Conservation (phyloP, 2,113 vertebrate species). For the Sebastes schlegelii region DNA sequence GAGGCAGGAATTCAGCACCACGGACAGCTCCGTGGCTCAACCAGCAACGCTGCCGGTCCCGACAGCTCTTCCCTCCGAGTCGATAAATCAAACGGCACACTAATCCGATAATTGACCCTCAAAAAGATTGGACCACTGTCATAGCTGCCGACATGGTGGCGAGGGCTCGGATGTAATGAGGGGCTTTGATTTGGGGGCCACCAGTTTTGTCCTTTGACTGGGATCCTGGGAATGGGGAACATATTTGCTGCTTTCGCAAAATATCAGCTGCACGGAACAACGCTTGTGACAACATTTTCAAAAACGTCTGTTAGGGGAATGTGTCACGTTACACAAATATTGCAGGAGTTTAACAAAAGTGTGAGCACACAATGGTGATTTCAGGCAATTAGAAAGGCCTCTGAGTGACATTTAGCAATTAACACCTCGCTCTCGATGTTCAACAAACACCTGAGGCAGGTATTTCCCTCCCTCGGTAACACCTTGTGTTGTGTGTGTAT, state of each 20-base stretch:
- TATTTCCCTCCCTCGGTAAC: slow-evolving; percentile 33
- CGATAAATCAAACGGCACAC: slow-evolving; percentile 63
- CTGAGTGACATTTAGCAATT: slow-evolving; percentile 76
- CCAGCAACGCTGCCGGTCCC: slow-evolving; percentile 37
- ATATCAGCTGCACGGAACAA: not conserved
- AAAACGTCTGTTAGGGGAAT: not conserved
- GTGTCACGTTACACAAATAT: not conserved
- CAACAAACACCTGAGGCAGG: slow-evolving; percentile 66
- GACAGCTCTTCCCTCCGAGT: slow-evolving; percentile 64
- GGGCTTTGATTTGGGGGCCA: slow-evolving; percentile 32
- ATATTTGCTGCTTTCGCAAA: not conserved
- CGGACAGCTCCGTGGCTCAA: slow-evolving; percentile 57
- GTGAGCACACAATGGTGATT: slow-evolving; percentile 17
- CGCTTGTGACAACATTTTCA: not conserved
- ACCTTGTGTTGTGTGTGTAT: slow-evolving; percentile 18
- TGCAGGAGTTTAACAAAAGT: slow-evolving; percentile 9
- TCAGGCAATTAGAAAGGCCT: slow-evolving; percentile 42
- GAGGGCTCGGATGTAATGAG: slow-evolving; percentile 63
- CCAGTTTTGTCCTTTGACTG: slow-evolving; percentile 37
- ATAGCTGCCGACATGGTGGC: slow-evolving; percentile 48
- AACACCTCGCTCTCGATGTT: slow-evolving; percentile 64
- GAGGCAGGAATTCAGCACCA: slow-evolving; percentile 60
- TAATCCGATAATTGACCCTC: slow-evolving; percentile 73
- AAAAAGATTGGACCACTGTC: slow-evolving; percentile 61
- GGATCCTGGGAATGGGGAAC: not conserved